These are phyloP conservation scores for sheep (Ovis aries) DNA, from an alignment of 2,113 vertebrate species.

Conservation along the genomic window ARS-UI_Ramb_v3.0 NC_056062.1:6240501-6241000, in stretches of 20 bases:
- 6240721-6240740: not conserved
- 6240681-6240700: not conserved
- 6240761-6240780: not conserved
- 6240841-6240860: not conserved
- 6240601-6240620: not conserved
- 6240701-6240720: not conserved
- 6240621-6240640: not conserved
- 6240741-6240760: not conserved
- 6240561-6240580: not conserved
- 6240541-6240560: not conserved
- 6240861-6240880: not conserved
- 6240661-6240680: not conserved
- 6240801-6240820: not conserved
- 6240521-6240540: not conserved
- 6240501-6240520: not conserved
- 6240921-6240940: not conserved
- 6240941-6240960: not conserved
- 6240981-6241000: too few relatives aligned
- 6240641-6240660: not conserved
- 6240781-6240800: not conserved
- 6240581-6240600: rapidly evolving
- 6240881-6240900: not conserved
- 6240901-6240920: not conserved
- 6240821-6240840: not conserved
- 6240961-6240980: not conserved